Conservation (phyloP, 1,140 invertebrate species). For the Ephestia elutella region DNA sequence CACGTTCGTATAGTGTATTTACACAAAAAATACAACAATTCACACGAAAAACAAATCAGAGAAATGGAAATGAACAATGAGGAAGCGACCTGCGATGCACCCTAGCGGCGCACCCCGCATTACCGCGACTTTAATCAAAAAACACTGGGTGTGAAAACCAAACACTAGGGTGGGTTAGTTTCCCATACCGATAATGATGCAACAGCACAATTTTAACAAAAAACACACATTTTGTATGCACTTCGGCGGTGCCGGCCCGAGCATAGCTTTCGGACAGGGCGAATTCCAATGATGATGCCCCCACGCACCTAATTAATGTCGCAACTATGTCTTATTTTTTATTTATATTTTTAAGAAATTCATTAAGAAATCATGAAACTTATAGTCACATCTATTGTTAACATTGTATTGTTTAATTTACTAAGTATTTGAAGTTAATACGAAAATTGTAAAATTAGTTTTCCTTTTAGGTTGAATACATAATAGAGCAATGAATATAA, state of each 20-base stretch:
- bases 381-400: too few relatives aligned
- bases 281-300: too few relatives aligned
- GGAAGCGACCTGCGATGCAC: constrained; percentile 42
- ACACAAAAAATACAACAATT: not conserved
- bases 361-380: too few relatives aligned
- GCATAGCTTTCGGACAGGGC: too few relatives aligned
- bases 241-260: not conserved
- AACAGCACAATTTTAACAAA: constrained; percentile 46
- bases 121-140: constrained; percentile 64
- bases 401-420: too few relatives aligned
- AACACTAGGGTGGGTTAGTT: constrained; percentile 54
- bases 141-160: constrained; percentile 64
- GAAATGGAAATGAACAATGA: constrained; percentile 31
- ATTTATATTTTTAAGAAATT: too few relatives aligned
- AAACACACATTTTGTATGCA: constrained; percentile 9
- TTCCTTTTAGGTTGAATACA: too few relatives aligned
- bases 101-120: constrained; percentile 50
- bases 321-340: too few relatives aligned
- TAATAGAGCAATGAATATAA: too few relatives aligned
- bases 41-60: constrained; percentile 11
- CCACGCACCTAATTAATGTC: too few relatives aligned
- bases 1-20: not conserved
- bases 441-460: too few relatives aligned
- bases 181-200: constrained; percentile 69
- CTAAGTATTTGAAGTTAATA: too few relatives aligned